Conservation (phyloP, 2,797 vertebrate genomes). For the Schizopygopsis malacanthus region DNA sequence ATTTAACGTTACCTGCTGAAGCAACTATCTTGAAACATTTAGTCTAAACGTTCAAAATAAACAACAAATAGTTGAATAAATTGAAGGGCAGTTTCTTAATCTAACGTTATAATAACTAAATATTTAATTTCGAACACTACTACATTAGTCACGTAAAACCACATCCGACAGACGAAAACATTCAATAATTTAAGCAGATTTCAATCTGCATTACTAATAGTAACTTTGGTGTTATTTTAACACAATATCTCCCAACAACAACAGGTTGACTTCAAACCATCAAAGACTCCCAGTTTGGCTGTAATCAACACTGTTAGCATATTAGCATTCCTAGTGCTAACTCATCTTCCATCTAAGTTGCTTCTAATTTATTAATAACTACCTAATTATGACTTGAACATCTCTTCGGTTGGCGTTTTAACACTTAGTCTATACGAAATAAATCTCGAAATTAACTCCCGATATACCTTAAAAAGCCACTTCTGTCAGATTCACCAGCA, state of each 20-base stretch:
- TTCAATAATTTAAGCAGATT: neutral
- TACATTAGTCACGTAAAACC: neutral
- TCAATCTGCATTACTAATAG: neutral
- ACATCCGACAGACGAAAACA: neutral
- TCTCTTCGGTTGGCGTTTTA: neutral
- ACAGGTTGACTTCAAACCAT: neutral
- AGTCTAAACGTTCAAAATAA: neutral
- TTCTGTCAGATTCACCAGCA: neutral
- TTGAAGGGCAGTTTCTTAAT: neutral
- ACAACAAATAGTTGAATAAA: neutral
- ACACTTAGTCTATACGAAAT: neutral
- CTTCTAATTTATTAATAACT: neutral
- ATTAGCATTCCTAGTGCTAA: conserved; percentile 34
- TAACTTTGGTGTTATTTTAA: too few relatives aligned
- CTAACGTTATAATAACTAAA: neutral
- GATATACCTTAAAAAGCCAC: neutral
- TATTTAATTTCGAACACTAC: neutral
- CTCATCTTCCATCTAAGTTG: neutral
- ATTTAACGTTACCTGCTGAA: neutral
- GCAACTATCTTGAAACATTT: neutral
- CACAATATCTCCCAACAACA: neutral
- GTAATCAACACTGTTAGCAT: conserved; percentile 34
- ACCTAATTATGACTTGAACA: neutral
- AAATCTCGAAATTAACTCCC: neutral
- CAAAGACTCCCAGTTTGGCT: neutral